These are phyloP conservation scores for Neomorphus geoffroyi DNA, from an alignment of 2,797 vertebrate genomes.

Conservation along the genomic window DNA sequence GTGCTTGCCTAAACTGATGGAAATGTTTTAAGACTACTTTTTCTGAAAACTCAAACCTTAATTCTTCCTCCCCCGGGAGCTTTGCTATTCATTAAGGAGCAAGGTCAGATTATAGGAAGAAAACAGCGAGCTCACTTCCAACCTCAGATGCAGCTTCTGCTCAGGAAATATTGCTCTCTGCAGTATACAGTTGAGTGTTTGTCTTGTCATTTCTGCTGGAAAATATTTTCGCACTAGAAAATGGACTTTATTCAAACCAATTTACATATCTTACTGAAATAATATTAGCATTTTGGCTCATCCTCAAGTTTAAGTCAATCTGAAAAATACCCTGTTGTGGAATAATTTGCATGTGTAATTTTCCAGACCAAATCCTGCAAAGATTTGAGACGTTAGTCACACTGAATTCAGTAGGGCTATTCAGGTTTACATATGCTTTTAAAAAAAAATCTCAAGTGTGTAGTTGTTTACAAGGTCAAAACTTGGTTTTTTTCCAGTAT, in stretches of 20 bases:
- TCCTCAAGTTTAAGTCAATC: constrained; percentile 28
- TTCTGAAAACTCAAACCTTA: background rate
- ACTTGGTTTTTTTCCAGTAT: background rate
- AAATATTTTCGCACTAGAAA: constrained; percentile 9
- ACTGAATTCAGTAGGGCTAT: background rate
- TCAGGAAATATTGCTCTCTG: background rate
- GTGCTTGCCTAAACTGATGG: background rate
- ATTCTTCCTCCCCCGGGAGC: background rate
- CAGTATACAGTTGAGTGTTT: background rate
- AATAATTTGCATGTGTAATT: constrained; percentile 48
- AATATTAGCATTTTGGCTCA: background rate
- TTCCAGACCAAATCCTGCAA: constrained; percentile 6
- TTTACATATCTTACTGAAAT: constrained; percentile 16
- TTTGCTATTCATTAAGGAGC: constrained; percentile 13
- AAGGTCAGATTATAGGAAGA: constrained; percentile 2
- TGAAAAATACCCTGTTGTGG: constrained; percentile 12
- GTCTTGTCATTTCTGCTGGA: constrained; percentile 6
- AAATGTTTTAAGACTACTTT: constrained; percentile 23
- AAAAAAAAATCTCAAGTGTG: background rate
- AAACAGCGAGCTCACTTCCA: background rate
- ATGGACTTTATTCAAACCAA: constrained; percentile 13
- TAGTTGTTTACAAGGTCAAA: background rate
- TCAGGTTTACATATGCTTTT: background rate
- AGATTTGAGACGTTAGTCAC: background rate
- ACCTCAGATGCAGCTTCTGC: background rate